These are phyloP conservation scores for Enteromius radiatus DNA, from an alignment of 2,797 vertebrate genomes.

Conservation along the genomic window DNA sequence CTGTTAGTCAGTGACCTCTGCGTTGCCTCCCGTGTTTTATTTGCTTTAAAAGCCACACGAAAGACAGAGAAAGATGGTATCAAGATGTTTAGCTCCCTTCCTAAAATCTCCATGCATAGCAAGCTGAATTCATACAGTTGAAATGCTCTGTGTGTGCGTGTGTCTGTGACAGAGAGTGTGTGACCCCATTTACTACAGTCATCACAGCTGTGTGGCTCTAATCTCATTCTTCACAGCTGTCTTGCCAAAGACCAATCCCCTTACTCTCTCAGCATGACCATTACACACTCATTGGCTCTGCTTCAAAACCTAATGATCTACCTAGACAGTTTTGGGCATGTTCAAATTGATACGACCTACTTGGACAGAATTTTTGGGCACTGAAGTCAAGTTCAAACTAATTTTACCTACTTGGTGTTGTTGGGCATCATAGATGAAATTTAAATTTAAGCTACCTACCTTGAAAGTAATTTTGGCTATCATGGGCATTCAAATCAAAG, in stretches of 20 bases:
- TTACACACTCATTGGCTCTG: conserved; percentile 36
- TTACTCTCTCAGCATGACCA: conserved; percentile 58
- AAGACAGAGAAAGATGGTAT: background rate
- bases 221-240: conserved; percentile 66
- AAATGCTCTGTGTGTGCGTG: background rate
- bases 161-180: background rate
- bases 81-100: background rate
- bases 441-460: background rate
- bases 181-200: conserved; percentile 61
- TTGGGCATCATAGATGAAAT: background rate
- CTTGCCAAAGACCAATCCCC: conserved; percentile 57
- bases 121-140: conserved; percentile 42
- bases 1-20: conserved; percentile 9
- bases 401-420: background rate
- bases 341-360: background rate
- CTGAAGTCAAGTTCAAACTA: background rate
- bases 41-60: background rate
- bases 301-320: background rate
- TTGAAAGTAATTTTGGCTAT: background rate
- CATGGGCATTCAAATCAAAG: background rate
- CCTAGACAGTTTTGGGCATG: conserved; percentile 14
- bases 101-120: background rate
- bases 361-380: background rate
- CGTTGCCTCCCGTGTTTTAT: background rate
- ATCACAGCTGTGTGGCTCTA: conserved; percentile 62